phyloP scores from a whole-genome alignment of 2,113 vertebrate genomes.

The Anser cygnoides region DNA sequence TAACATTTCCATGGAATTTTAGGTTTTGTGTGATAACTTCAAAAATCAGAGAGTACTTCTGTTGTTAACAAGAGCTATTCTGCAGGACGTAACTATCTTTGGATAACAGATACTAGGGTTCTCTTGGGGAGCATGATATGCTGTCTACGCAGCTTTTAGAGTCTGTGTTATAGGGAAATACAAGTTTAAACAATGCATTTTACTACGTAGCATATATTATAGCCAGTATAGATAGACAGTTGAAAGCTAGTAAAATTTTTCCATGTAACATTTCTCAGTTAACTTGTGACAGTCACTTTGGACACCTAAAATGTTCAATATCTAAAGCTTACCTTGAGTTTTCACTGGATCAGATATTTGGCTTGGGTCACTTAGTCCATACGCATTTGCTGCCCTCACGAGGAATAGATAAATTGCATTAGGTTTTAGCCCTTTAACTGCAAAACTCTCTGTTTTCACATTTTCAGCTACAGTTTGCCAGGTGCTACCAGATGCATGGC shows the following conservation, averaged over 20 bases:
- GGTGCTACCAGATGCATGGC: constrained; percentile 96
- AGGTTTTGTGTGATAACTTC: not conserved
- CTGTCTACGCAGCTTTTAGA: not conserved
- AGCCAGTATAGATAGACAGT: not conserved
- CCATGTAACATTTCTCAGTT: not conserved
- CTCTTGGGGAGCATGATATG: not conserved
- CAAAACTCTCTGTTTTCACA: constrained; percentile 92
- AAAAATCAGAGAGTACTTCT: not conserved
- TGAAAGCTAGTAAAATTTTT: not conserved
- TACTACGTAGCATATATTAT: not conserved
- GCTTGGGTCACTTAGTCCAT: constrained; percentile 97
- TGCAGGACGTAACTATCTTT: not conserved
- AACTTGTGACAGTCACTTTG: not conserved
- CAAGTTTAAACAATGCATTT: not conserved
- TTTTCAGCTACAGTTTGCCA: constrained; percentile 98
- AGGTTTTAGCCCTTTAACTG: constrained; percentile 92
- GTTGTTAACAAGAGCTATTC: not conserved
- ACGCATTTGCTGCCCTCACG: constrained; percentile 95
- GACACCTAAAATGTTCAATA: not conserved
- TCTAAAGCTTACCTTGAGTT: constrained; percentile 88
- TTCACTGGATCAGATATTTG: constrained; percentile 97
- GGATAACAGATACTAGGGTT: not conserved
- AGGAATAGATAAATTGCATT: constrained; percentile 98
- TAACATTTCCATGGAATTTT: not conserved
- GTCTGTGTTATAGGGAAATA: not conserved